A percentile compares a stretch with the other conserved stretches of the same genome.
These are phyloP conservation scores for Phalloptychus januarius DNA, from an alignment of 2,797 vertebrate species.

Conservation along the genomic window DNA sequence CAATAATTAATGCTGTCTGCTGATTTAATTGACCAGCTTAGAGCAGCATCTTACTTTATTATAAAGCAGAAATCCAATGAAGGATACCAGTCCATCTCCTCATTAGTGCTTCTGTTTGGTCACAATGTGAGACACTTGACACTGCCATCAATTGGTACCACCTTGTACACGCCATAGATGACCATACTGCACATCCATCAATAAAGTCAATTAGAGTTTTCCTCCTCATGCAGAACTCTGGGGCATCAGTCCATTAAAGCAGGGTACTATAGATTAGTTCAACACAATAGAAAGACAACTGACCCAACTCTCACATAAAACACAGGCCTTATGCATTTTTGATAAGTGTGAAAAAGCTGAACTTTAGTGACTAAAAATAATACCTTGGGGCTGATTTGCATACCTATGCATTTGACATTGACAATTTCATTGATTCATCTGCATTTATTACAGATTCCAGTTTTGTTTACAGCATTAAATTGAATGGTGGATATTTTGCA, in stretches of 20 bases:
- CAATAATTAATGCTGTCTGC: background rate
- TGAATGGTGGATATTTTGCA: constrained; percentile 36
- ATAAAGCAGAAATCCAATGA: background rate
- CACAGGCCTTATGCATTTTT: constrained; percentile 42
- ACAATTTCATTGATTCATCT: background rate
- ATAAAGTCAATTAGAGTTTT: constrained; percentile 66
- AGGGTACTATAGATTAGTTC: constrained; percentile 65
- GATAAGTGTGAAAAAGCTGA: constrained; percentile 23
- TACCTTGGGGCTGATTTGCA: constrained; percentile 35
- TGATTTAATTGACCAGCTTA: background rate
- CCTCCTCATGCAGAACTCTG: constrained; percentile 39
- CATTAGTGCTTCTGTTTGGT: constrained; percentile 46
- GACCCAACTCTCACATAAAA: constrained; percentile 42
- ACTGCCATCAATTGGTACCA: constrained; percentile 40
- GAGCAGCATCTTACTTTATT: constrained; percentile 1
- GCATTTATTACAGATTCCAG: constrained; percentile 49
- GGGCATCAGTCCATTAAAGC: constrained; percentile 65
- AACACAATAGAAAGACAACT: constrained; percentile 28
- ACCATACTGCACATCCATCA: constrained; percentile 52
- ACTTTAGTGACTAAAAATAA: constrained; percentile 20
- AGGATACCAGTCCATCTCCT: constrained; percentile 21
- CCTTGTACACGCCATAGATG: constrained; percentile 25
- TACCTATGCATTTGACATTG: constrained; percentile 13
- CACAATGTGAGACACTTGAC: constrained; percentile 30
- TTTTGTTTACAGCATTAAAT: constrained; percentile 58